Base-by-base conservation (phyloP, 2,797 vertebrate genomes). In the Zenarchopterus dispar region DNA sequence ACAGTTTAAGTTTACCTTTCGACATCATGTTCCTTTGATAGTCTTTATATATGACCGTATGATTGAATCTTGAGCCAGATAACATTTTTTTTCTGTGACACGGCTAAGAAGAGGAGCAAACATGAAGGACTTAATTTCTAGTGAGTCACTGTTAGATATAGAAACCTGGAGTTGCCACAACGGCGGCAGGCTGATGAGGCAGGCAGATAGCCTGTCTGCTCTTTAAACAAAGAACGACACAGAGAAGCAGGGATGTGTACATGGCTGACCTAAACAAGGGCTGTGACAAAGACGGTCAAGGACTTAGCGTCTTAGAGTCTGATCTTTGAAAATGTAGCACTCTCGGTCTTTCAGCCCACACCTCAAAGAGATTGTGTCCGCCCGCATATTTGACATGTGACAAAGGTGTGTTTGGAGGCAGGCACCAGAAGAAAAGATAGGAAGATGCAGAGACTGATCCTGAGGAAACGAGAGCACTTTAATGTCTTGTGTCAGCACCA, bases 401-500 rank as follows among this genome's bases (percentile, higher is more conserved):
- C 56, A 56, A 56, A 67, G 67, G 77, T 70, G 68, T 54, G 73
- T 77, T 73, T 46, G 54, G 47, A 79, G 28, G 80, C 24, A 44
- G 62, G 51, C 43, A 49, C 26, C 0, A 31, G 70, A 63, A 77
- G 57, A 70, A 65, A 68, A 62, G 48, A 62, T n/a, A 70, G 54
- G 42, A 54, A 70, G 59, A 82, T 64, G 59, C 48, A 57, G 68
- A 64, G 67, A 67, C 62, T 64, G 73, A 80, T 78, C 60, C 63
- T 1, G 31, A 54, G 61, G 50, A 50, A 56, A 58, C 62, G 55
- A 62, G 57, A 47, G 64, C 55, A 87, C 84, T 86, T 90, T 84
- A 83, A 88, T 82, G 83, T 88, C 80, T 83, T 76, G 82, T 91
- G 89, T 90, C 90, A 90, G 85, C 85, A 84, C 82, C 89, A 91